Evolutionary conservation across 1,140 invertebrate genomes (phyloP).

Genomic region (Calephelis virginiensis): DNA sequence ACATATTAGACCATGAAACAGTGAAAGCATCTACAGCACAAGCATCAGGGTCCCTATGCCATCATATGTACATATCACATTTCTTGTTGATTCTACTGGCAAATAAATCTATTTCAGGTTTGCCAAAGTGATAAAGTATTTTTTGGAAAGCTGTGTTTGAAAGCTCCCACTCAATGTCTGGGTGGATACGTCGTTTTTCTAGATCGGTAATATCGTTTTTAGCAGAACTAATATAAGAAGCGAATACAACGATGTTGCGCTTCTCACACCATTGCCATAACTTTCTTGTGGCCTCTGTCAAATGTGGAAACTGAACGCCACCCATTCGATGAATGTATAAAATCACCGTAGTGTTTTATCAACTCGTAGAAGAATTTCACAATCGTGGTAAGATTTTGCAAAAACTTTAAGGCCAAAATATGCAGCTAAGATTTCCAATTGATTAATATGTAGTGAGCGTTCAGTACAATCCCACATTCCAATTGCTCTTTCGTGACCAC

Average conservation of each 20-base stretch:
- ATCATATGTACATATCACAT: background rate
- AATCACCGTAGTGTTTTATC: background rate
- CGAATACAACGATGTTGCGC: background rate
- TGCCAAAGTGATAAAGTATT: too few species aligned
- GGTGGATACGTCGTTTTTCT: background rate
- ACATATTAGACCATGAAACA: background rate
- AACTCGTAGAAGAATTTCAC: background rate
- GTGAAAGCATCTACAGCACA: slow-evolving; percentile 11
- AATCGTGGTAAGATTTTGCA: background rate
- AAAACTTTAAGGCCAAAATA: background rate
- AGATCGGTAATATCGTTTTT: background rate
- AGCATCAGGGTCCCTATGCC: background rate
- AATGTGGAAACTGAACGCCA: background rate
- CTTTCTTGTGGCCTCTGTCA: background rate
- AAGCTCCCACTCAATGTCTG: background rate
- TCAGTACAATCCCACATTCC: too few species aligned
- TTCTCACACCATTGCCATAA: background rate
- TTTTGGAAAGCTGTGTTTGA: background rate
- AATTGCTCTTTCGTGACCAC: background rate
- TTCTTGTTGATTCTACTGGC: background rate
- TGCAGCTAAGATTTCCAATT: background rate
- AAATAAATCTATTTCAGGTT: background rate
- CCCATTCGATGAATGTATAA: background rate
- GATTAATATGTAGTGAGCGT: slow-evolving; percentile 4
- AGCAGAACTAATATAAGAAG: background rate